Evolutionary conservation across 1,140 invertebrate species (phyloP).

Genomic region (Agrypnia vestita): DNA sequence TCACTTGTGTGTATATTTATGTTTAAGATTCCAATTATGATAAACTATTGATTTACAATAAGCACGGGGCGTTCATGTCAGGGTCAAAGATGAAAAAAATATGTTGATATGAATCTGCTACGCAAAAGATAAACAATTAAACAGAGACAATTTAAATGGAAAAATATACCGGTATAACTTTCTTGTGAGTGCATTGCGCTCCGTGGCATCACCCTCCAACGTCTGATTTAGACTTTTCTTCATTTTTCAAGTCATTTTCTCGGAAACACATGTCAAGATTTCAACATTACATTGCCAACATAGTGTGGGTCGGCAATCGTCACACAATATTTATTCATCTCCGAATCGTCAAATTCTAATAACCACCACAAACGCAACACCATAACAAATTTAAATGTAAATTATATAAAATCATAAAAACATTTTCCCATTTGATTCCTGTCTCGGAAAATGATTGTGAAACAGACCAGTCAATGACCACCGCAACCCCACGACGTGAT

Average conservation of each 20-base stretch:
- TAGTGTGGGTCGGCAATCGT: conserved; percentile 34
- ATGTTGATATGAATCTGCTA: conserved; percentile 21
- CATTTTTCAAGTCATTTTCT: conserved; percentile 54
- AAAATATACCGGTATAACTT: conserved; percentile 53
- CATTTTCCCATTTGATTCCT: conserved; percentile 19
- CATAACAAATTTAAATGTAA: conserved; percentile 46
- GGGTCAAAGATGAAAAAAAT: conserved; percentile 27
- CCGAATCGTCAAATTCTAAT: conserved; percentile 5
- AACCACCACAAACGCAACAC: conserved; percentile 21
- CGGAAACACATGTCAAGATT: conserved; percentile 54
- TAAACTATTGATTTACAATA: conserved; percentile 7
- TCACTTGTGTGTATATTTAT: too few relatives aligned
- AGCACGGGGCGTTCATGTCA: conserved; percentile 20
- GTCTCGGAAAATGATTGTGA: conserved; percentile 1
- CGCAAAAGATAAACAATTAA: conserved; percentile 34
- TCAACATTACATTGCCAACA: conserved; percentile 51
- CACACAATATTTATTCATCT: conserved; percentile 39
- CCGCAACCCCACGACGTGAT: conserved; percentile 8
- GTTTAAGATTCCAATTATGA: too few relatives aligned
- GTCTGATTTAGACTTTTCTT: conserved; percentile 53
- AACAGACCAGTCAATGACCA: neutral
- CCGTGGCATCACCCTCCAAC: conserved; percentile 49
- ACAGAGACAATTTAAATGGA: neutral
- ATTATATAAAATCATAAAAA: conserved; percentile 37
- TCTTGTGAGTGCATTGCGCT: conserved; percentile 56